Conservation (phyloP, 2,113 vertebrate genomes). For the Micronycteris hirsuta region DNA sequence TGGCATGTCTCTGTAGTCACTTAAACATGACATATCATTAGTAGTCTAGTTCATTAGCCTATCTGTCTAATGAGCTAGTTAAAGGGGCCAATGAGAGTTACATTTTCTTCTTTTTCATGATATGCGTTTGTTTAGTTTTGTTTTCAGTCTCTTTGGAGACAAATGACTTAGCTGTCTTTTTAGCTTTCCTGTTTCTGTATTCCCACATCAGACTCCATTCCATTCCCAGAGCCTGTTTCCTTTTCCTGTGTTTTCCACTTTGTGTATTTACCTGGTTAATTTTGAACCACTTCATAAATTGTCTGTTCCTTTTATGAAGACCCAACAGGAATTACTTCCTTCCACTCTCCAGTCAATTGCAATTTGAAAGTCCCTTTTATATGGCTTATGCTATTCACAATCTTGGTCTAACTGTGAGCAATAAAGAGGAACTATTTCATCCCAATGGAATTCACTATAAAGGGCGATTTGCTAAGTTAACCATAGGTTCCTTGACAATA, state of each 20-base stretch:
- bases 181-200: neutral
- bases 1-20: neutral
- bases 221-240: neutral
- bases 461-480: neutral
- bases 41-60: neutral
- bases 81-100: neutral
- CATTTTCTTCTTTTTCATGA: neutral
- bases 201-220: neutral
- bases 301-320: neutral
- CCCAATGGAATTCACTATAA: neutral
- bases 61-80: neutral
- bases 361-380: neutral
- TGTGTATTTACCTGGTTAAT: neutral
- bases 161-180: neutral
- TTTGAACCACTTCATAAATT: neutral
- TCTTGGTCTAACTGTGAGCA: neutral
- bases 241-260: neutral
- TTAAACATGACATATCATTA: neutral
- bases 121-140: neutral
- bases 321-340: neutral
- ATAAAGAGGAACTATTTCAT: neutral
- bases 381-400: neutral
- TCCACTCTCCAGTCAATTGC: neutral
- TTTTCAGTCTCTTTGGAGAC: neutral
- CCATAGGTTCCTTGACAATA: neutral